phyloP scores from a whole-genome alignment of 2,888 invertebrate species.

The Corbicula japonica region DNA sequence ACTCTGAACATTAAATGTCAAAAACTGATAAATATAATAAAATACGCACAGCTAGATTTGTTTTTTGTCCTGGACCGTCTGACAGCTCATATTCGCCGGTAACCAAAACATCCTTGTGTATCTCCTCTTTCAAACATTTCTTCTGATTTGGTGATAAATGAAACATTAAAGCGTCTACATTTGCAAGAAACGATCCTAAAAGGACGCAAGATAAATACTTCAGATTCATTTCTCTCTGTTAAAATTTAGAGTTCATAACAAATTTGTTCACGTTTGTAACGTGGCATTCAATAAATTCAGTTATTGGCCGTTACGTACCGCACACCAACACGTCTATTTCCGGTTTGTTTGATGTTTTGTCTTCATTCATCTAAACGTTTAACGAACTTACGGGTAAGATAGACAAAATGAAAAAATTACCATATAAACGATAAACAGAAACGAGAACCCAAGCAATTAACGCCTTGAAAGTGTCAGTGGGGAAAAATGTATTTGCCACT shows the following conservation, averaged over 20 bases:
- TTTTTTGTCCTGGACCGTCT: slow-evolving; percentile 93
- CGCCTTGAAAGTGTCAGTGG: too few species aligned
- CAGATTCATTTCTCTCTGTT: slow-evolving; percentile 69
- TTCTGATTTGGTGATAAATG: slow-evolving; percentile 95
- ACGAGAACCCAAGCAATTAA: too few species aligned
- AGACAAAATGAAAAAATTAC: too few species aligned
- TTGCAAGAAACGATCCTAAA: slow-evolving; percentile 67
- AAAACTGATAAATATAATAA: too few species aligned
- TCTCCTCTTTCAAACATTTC: slow-evolving; percentile 98
- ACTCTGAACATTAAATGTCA: too few species aligned
- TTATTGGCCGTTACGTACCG: slow-evolving; percentile 62
- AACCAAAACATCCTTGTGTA: slow-evolving; percentile 97
- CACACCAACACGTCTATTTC: too few species aligned
- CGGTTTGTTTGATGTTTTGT: too few species aligned
- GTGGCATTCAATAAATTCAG: slow-evolving; percentile 83
- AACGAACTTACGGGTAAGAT: too few species aligned
- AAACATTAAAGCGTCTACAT: slow-evolving; percentile 88
- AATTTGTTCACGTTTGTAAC: slow-evolving; percentile 79
- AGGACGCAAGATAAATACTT: slow-evolving; percentile 64
- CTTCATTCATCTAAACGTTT: too few species aligned
- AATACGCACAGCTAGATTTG: slow-evolving; percentile 85
- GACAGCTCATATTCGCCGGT: slow-evolving; percentile 97
- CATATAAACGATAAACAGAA: too few species aligned
- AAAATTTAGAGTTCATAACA: slow-evolving; percentile 19
- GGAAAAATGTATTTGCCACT: too few species aligned